A percentile compares a stretch with the other conserved stretches of the same genome.
phyloP scores from a whole-genome alignment of 2,113 vertebrate genomes.

The Coreoperca whiteheadi region DNA sequence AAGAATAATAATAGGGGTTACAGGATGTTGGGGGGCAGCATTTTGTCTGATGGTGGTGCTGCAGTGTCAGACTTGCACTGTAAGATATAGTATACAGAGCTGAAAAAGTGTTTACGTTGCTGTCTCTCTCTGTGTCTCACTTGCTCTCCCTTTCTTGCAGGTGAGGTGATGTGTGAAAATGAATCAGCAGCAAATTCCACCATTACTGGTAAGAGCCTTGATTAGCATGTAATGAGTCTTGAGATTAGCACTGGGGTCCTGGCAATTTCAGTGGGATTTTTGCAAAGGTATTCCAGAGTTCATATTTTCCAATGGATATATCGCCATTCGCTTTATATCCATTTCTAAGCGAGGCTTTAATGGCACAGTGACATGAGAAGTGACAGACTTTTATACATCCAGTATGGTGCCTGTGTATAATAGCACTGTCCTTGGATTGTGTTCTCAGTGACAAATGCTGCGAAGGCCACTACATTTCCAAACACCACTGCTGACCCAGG shows the following conservation, averaged over 20 bases:
- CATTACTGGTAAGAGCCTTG: not conserved
- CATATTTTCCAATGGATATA: not conserved
- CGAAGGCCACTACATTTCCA: accelerated
- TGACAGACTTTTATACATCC: not conserved
- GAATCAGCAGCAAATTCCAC: too few relatives aligned
- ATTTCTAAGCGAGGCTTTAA: not conserved
- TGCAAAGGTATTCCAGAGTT: not conserved
- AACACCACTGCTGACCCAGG: accelerated
- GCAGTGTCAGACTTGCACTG: too few relatives aligned
- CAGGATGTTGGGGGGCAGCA: too few relatives aligned
- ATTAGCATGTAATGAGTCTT: not conserved
- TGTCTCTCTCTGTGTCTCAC: not conserved
- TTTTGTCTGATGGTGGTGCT: too few relatives aligned
- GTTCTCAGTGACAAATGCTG: accelerated
- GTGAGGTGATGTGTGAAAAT: conserved; percentile 65
- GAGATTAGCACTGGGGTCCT: not conserved
- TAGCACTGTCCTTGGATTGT: not conserved
- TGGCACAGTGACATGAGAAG: not conserved
- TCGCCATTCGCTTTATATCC: not conserved
- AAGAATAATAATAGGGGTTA: too few relatives aligned
- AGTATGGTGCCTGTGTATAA: not conserved
- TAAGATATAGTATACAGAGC: not conserved
- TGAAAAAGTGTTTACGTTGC: not conserved
- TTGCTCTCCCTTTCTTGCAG: conserved; percentile 45
- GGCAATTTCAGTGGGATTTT: not conserved